Conservation (phyloP, 2,797 vertebrate genomes). For the Tympanoctomys barrerae region DNA sequence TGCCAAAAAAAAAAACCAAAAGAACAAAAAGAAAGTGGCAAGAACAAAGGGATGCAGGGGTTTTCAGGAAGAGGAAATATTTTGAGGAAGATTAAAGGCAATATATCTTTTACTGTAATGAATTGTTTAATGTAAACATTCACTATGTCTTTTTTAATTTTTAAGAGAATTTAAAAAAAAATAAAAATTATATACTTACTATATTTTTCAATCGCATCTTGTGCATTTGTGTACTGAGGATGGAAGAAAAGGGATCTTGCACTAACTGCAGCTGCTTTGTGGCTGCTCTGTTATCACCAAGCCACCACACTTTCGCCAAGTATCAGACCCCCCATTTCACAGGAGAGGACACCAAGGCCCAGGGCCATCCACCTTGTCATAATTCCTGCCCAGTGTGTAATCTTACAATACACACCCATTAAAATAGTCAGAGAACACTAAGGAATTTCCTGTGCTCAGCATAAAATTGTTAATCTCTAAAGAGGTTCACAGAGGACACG, state of each 20-base stretch:
- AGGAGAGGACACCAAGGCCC: not conserved
- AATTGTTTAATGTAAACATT: not conserved
- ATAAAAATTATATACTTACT: not conserved
- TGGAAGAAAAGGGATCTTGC: not conserved
- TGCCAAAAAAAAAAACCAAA: no score
- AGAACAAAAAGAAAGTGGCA: no score
- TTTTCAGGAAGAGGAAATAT: not conserved
- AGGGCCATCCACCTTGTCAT: not conserved
- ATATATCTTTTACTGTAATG: not conserved
- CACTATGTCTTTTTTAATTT: not conserved
- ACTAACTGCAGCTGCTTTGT: not conserved
- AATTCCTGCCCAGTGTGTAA: not conserved
- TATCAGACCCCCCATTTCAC: not conserved
- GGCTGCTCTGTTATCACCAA: not conserved
- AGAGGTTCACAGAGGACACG: not conserved
- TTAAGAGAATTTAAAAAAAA: no score
- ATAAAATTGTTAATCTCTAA: not conserved
- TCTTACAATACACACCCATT: not conserved
- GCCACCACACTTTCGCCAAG: not conserved
- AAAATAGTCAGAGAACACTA: not conserved
- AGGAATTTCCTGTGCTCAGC: not conserved
- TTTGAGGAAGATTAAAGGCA: not conserved
- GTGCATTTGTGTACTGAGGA: not conserved
- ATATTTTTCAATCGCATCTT: not conserved
- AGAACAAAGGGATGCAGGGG: not conserved